Percentiles rank a stretch among this genome's conserved stretches.
Conservation (phyloP, 2,888 invertebrate species). For the Lasioglossum oenotherae region DNA sequence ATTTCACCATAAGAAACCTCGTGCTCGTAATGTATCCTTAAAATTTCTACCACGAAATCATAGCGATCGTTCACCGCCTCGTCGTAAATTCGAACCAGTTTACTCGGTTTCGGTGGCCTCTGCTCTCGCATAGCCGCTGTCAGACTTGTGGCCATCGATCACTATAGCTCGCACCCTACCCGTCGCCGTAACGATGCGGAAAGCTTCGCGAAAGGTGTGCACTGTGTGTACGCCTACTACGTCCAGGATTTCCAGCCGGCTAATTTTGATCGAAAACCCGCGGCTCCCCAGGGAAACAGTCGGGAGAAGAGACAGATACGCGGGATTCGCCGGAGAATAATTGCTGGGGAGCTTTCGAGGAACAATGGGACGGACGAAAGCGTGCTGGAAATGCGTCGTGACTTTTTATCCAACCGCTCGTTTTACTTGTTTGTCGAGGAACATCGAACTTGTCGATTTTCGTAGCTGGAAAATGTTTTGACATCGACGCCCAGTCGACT, state of each 20-base stretch:
- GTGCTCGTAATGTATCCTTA: neutral
- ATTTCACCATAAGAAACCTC: neutral
- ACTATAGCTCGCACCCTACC: slow-evolving; percentile 22
- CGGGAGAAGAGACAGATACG: neutral
- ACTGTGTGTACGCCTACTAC: neutral
- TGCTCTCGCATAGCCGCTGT: slow-evolving; percentile 17
- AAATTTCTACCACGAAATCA: slow-evolving; percentile 54
- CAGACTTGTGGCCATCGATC: slow-evolving; percentile 54
- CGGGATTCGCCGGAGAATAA: slow-evolving; percentile 18
- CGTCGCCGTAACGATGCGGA: neutral
- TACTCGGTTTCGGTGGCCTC: slow-evolving; percentile 11
- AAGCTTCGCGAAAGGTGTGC: slow-evolving; percentile 7
- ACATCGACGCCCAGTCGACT: neutral
- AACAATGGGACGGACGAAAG: neutral
- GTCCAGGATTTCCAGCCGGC: neutral
- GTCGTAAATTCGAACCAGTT: neutral
- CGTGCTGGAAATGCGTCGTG: slow-evolving; percentile 31
- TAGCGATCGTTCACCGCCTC: slow-evolving; percentile 32
- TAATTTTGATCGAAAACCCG: slow-evolving; percentile 22
- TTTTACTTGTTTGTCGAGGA: neutral
- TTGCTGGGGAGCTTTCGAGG: neutral
- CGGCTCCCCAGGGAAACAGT: neutral
- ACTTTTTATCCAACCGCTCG: neutral
- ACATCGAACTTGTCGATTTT: neutral
- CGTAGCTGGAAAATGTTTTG: neutral